phyloP scores from a whole-genome alignment of 1,140 invertebrate species.

The Agrilus planipennis region DNA sequence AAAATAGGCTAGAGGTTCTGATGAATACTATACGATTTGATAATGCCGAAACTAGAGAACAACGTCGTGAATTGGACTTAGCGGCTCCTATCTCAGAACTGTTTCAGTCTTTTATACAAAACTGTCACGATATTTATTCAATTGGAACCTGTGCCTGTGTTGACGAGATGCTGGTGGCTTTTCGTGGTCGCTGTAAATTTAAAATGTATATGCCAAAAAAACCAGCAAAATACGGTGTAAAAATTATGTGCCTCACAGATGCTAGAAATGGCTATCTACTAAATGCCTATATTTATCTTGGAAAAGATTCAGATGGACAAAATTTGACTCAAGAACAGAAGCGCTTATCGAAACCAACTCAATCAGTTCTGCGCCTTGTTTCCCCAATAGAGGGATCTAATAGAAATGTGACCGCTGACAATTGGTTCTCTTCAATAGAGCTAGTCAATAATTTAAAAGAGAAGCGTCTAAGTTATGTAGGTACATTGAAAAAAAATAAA shows the following conservation, averaged over 20 bases:
- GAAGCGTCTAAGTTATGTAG: background rate
- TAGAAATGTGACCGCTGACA: background rate
- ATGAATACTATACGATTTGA: constrained; percentile 2
- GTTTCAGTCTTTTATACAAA: constrained; percentile 6
- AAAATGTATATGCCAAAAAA: constrained; percentile 1
- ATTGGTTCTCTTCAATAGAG: background rate
- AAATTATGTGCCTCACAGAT: constrained; percentile 1
- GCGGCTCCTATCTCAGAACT: background rate
- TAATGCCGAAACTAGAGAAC: background rate
- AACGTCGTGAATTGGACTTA: background rate
- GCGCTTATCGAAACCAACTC: too few species aligned
- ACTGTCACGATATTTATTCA: constrained; percentile 15
- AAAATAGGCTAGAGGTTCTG: background rate
- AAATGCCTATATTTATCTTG: too few species aligned
- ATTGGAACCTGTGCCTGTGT: background rate
- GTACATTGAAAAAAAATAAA: constrained; percentile 2
- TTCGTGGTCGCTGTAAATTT: constrained; percentile 1
- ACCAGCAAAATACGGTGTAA: constrained; percentile 2
- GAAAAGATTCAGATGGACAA: too few species aligned
- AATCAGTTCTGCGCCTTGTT: too few species aligned
- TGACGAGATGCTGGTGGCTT: constrained; percentile 3
- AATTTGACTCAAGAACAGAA: too few species aligned
- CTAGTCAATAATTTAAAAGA: background rate
- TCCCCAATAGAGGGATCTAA: too few species aligned
- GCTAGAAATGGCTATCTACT: background rate